Evolutionary conservation across 2,888 invertebrate genomes (phyloP).

Genomic region (Stomorhina lunata): DNA sequence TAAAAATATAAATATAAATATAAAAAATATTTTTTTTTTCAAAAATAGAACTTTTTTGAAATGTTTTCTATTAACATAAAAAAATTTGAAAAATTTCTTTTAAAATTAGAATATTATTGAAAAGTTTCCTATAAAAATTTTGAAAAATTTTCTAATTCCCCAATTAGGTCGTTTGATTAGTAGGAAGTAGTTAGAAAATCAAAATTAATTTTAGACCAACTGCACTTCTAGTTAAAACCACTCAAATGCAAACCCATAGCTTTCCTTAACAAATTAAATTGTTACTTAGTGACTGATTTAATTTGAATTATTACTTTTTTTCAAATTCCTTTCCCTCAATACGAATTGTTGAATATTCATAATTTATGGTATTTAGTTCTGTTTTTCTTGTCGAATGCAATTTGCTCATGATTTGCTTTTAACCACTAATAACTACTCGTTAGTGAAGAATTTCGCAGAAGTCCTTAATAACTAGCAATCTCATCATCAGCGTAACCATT

Average conservation of each 20-base stretch:
- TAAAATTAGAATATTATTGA: no score
- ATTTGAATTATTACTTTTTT: neutral
- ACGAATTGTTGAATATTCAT: slow-evolving; percentile 7
- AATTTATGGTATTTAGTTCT: neutral
- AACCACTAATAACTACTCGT: slow-evolving; percentile 19
- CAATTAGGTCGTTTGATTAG: no score
- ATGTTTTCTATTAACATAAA: no score
- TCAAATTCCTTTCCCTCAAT: neutral
- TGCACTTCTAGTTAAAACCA: neutral
- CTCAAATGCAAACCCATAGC: neutral
- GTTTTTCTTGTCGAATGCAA: neutral
- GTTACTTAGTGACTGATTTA: neutral
- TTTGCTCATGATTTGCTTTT: neutral
- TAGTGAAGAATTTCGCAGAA: neutral
- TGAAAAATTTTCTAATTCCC: no score
- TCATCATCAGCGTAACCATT: slow-evolving; percentile 5
- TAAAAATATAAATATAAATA: no score
- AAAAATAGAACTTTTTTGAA: no score
- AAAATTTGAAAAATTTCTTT: no score
- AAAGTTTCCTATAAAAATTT: no score
- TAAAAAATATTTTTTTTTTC: no score
- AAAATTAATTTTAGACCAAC: neutral
- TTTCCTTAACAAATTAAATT: neutral
- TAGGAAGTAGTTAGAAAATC: no score
- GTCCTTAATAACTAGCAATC: neutral